Percentiles rank a stretch among this genome's conserved stretches.
phyloP scores from a whole-genome alignment of 2,113 vertebrate genomes.

The Sceloporus undulatus region DNA sequence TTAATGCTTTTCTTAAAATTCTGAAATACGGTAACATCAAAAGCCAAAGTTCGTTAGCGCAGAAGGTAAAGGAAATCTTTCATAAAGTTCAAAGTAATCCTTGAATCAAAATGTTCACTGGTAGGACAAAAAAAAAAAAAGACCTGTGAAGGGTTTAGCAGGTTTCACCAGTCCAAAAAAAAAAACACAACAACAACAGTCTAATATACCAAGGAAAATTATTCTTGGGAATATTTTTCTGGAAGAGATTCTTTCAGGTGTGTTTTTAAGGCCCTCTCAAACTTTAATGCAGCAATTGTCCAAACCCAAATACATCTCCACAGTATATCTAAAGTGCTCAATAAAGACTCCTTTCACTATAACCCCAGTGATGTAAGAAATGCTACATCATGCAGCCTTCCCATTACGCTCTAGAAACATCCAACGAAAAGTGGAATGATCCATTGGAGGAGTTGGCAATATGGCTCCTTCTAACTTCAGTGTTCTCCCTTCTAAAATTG shows the following conservation, averaged over 20 bases:
- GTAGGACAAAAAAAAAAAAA: not conserved
- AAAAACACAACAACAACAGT: too few relatives aligned
- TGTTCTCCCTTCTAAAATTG: not conserved
- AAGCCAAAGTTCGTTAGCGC: conserved; percentile 35
- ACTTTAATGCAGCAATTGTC: conserved; percentile 4
- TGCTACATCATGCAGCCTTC: not conserved
- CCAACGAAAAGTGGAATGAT: too few relatives aligned
- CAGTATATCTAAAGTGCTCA: not conserved
- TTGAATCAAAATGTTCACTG: not conserved
- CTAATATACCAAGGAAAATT: not conserved
- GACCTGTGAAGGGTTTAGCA: conserved; percentile 33
- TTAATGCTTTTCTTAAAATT: conserved; percentile 26
- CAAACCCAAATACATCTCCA: conserved; percentile 51
- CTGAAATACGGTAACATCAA: conserved; percentile 45
- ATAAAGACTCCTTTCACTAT: not conserved
- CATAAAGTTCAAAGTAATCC: conserved; percentile 32
- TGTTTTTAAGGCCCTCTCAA: not conserved
- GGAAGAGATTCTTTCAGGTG: not conserved
- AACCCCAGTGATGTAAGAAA: too few relatives aligned
- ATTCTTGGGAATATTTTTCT: not conserved
- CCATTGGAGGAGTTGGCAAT: too few relatives aligned
- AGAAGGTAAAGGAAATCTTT: conserved; percentile 46
- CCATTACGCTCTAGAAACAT: not conserved
- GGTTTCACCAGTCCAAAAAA: conserved; percentile 4
- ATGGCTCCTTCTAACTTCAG: not conserved